Conservation (phyloP, 2,888 invertebrate genomes). For the Drosophila bunnanda region DNA sequence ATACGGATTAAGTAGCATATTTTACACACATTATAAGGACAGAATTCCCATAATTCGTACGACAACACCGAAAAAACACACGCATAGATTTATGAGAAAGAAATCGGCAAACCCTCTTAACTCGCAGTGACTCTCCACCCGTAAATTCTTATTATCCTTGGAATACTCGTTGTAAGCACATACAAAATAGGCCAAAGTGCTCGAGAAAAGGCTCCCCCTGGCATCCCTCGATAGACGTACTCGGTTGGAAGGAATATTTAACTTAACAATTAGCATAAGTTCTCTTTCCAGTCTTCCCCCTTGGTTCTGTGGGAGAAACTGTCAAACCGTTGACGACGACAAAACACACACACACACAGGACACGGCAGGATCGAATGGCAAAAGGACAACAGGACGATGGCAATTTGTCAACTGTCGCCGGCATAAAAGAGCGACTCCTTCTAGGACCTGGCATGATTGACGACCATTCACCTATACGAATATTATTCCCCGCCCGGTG, state of each 20-base stretch:
- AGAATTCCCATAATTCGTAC: conserved; percentile 19
- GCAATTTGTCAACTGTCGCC: conserved; percentile 76
- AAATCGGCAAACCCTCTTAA: conserved; percentile 14
- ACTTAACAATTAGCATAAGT: conserved; percentile 47
- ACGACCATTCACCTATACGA: conserved; percentile 60
- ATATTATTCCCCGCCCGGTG: conserved; percentile 49
- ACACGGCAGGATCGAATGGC: conserved; percentile 22
- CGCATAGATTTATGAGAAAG: conserved; percentile 27
- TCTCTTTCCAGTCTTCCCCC: conserved; percentile 4
- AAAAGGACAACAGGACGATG: conserved; percentile 67
- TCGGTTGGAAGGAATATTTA: conserved; percentile 44
- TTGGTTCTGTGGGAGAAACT: conserved; percentile 16
- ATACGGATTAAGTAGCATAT: conserved; percentile 42
- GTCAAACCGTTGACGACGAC: conserved; percentile 27
- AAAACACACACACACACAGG: conserved; percentile 8
- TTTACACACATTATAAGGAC: conserved; percentile 39
- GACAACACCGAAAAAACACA: conserved; percentile 43
- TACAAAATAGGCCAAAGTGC: conserved; percentile 29
- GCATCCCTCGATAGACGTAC: conserved; percentile 27
- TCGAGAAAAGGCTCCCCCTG: conserved; percentile 24
- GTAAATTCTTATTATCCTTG: conserved; percentile 10
- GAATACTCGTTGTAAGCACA: conserved; percentile 37
- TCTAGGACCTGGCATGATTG: conserved; percentile 65
- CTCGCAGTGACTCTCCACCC: neutral
- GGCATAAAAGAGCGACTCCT: conserved; percentile 53